A percentile compares a stretch with the other conserved stretches of the same genome.
phyloP scores from a whole-genome alignment of 2,888 invertebrate genomes.

The Pristionchus arcanus region DNA sequence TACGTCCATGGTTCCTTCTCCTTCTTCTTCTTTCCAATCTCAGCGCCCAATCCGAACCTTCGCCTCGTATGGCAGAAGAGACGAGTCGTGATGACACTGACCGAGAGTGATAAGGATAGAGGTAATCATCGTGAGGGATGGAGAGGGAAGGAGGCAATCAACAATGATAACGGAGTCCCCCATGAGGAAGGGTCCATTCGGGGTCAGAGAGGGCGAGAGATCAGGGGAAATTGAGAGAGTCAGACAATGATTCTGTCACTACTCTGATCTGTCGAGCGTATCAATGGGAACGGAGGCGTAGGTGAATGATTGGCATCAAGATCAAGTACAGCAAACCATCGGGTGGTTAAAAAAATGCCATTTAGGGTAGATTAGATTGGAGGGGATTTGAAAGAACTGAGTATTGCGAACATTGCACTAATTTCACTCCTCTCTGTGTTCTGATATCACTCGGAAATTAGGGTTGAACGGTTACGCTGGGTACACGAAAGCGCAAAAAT shows the following conservation, averaged over 20 bases:
- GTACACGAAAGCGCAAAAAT: too few species aligned
- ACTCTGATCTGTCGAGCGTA: not conserved
- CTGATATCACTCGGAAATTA: too few species aligned
- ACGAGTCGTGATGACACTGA: slow-evolving; percentile 4
- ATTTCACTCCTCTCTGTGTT: too few species aligned
- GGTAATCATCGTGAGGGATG: not conserved
- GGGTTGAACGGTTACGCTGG: too few species aligned
- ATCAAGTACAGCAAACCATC: not conserved
- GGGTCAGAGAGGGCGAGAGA: too few species aligned
- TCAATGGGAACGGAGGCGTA: not conserved
- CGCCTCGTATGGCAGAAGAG: not conserved
- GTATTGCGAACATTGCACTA: too few species aligned
- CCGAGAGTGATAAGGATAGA: slow-evolving; percentile 13
- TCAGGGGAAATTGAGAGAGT: too few species aligned
- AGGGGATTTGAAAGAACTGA: too few species aligned
- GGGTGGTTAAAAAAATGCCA: too few species aligned
- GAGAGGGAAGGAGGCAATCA: slow-evolving; percentile 13
- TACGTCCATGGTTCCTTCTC: not conserved
- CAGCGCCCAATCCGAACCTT: not conserved
- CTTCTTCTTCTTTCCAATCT: not conserved
- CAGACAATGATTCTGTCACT: not conserved
- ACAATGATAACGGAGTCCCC: slow-evolving; percentile 3
- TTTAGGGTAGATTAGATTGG: too few species aligned
- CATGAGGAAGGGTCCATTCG: not conserved
- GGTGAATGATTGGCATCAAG: not conserved